Evolutionary conservation across 2,888 invertebrate genomes (phyloP).

Genomic region (Ctena decussata): DNA sequence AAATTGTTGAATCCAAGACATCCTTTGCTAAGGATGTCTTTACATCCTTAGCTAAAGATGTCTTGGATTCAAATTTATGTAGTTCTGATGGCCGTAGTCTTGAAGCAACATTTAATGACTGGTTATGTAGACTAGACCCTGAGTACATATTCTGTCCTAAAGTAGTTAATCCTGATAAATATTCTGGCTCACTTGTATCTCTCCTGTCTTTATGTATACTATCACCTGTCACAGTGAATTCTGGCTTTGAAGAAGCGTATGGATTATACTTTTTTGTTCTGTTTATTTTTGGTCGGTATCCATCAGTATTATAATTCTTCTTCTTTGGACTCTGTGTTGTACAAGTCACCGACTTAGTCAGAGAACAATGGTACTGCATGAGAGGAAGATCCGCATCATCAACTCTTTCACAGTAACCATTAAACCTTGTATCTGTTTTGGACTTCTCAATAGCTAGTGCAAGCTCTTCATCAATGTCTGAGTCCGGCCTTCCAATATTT

Average conservation of each 20-base stretch:
- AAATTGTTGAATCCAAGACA: too few species aligned
- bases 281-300: slow-evolving; percentile 42
- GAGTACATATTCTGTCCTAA: too few species aligned
- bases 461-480: background rate
- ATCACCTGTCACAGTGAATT: background rate
- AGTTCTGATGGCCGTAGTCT: too few species aligned
- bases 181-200: too few species aligned
- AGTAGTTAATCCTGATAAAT: too few species aligned
- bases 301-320: background rate
- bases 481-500: background rate
- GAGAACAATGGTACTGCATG: slow-evolving; percentile 50
- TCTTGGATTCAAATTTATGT: too few species aligned
- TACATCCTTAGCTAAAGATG: too few species aligned
- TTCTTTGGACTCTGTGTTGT: background rate
- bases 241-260: background rate
- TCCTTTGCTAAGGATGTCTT: too few species aligned
- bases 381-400: slow-evolving; percentile 7
- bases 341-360: slow-evolving; percentile 35
- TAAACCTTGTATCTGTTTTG: background rate
- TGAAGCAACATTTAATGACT: too few species aligned
- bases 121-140: too few species aligned
- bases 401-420: background rate
- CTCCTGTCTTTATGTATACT: background rate
- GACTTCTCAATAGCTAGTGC: background rate
- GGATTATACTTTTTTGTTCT: background rate